Evolutionary conservation across 2,113 vertebrate genomes (phyloP).

Genomic region (Plecturocebus donacophilus): DNA sequence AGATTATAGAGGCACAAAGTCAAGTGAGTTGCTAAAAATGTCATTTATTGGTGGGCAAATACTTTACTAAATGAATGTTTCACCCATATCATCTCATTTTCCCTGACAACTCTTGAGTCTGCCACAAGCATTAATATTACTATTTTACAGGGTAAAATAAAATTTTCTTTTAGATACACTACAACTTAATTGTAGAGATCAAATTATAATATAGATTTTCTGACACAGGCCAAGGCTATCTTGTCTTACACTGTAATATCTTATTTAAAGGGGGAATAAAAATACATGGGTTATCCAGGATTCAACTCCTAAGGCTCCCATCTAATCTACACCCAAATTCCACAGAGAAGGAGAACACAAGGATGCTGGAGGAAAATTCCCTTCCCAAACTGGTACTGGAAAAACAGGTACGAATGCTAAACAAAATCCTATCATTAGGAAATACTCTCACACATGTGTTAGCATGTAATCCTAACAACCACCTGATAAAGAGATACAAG

Average conservation of each 20-base stretch:
- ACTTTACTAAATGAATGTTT: constrained; percentile 21
- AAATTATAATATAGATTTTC: not conserved
- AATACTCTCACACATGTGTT: not conserved
- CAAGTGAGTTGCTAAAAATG: not conserved
- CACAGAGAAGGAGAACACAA: not conserved
- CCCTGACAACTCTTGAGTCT: not conserved
- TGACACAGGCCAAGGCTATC: not conserved
- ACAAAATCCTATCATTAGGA: not conserved
- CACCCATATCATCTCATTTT: not conserved
- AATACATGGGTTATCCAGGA: not conserved
- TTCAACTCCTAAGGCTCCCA: not conserved
- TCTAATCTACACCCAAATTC: not conserved
- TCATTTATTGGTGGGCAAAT: not conserved
- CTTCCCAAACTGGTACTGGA: not conserved
- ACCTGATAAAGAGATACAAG: not conserved
- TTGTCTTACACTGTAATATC: not conserved
- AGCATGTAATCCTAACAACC: not conserved
- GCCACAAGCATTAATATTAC: not conserved
- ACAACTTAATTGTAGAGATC: not conserved
- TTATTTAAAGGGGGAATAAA: constrained; percentile 33
- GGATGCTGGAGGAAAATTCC: not conserved
- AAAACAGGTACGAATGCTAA: not conserved
- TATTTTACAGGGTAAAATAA: not conserved
- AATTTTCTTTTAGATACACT: not conserved
- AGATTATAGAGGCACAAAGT: not conserved